Base-by-base conservation (phyloP, 2,797 vertebrate species). In the Ispidina picta region DNA sequence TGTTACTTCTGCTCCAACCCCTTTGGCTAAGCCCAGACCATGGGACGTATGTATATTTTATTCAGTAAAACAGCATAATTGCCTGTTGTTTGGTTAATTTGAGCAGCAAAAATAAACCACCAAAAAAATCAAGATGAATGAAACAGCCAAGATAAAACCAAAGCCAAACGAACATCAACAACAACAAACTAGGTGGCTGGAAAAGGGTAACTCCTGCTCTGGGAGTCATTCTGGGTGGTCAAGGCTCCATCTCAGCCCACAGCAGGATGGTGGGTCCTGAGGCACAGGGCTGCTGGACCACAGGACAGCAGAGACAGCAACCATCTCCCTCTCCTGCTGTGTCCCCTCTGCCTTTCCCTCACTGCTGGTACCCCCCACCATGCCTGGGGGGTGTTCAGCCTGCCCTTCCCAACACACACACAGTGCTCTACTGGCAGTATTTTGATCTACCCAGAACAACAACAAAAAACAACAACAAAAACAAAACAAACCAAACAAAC, bases 111-210 rank as follows among this genome's bases (percentile, higher is more conserved):
- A 95, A 95, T 65, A 95, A 95, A 91, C 78, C 18, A 88, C 44
- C 80, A 82, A 76, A 88, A 88, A 75, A 12, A 12, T 35, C 92
- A 86, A 92, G 93, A 92, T 14, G 35, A 90, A 82, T 64, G 68
- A 91, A 93, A 84, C 43, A 69, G 55, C 72, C 48, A 76, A 90
- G 91, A 91, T 93, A 95, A 94, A 96, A 74, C 48, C 48, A 91
- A 89, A 91, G 78, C 70, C 88, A 94, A 95, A 88, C 74, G 93
- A 88, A 93, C 77, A 86, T 64, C 1, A 1, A 76, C 83, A 89
- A 88, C 91, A 92, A 88, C 83, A 95, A 93, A 93, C 77, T 88
- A 87, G 39, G 84, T 90, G 82, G 41, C 75, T 94, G 76, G 66
- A 71, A 88, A 91, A 82, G 60, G 37, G 39, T 58, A 91, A 86